Base-by-base conservation (phyloP, 2,797 vertebrate genomes). In the Eulemur mongoz region DNA sequence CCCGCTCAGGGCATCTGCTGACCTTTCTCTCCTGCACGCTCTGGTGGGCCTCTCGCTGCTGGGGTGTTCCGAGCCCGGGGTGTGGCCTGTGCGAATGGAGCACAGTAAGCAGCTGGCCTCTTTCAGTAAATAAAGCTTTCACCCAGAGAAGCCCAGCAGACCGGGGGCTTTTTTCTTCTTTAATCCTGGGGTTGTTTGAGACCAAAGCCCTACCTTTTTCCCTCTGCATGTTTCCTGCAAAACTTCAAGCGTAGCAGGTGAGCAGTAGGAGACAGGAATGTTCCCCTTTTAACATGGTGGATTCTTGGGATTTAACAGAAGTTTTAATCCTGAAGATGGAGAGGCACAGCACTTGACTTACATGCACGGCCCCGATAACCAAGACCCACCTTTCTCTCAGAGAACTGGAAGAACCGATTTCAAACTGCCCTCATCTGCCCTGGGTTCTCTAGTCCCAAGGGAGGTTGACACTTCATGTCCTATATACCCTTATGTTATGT, bases 191-290 rank as follows among this genome's bases (percentile, higher is more conserved):
- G 10, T 73, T 93, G 10, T 73, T 92, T 75, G 75, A 89, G 43
- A 65, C 15, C 22, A 72, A 80, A 81, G 59, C 48, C 30, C 45
- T 11, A 10, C 22, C 32, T 54, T 54, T 84, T 93, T 48, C 67
- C 38, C 73, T 85, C 63, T 83, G 52, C n/a, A 11, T 57, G 48
- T 67, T 95, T 89, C 96, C 80, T 79, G 69, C 35, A 82, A 61
- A 76, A 73, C 23, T 8, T 72, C 52, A 45, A 59, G 61, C 45
- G 15, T 43, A 23, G 38, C 4, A 63, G 59, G 67, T 50, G 52
- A 88, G 59, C 57, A 20, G 45, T 4, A 9, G 10, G 18, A 67
- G 40, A 61, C 22, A 40, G 25, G 48, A 35, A 8, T 73, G 43
- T 63, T 86, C 30, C 80, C 43, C 54, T 73, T 93, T 54, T 40